Percentiles rank a stretch among this genome's conserved stretches.
phyloP scores from a whole-genome alignment of 2,888 invertebrate species.

The Marasmarcha lunaedactyla region DNA sequence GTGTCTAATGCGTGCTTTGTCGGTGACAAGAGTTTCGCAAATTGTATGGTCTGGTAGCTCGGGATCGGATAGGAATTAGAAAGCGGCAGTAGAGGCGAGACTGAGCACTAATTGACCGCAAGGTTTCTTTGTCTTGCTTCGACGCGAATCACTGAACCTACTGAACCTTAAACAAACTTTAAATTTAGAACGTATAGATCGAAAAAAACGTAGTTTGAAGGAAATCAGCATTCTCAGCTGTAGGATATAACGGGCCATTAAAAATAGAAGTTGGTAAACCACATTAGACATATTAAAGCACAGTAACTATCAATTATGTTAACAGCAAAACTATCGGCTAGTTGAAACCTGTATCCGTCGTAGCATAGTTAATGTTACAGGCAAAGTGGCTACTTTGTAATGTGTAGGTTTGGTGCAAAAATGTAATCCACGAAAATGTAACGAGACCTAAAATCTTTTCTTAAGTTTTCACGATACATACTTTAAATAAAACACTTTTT shows the following conservation, averaged over 20 bases:
- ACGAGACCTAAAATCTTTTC: too few relatives aligned
- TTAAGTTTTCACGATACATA: too few relatives aligned
- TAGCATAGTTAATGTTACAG: too few relatives aligned
- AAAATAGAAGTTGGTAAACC: neutral
- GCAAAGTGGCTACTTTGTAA: too few relatives aligned
- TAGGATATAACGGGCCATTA: neutral
- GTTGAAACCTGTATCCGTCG: too few relatives aligned
- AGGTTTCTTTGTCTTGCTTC: conserved; percentile 29
- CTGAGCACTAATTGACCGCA: conserved; percentile 60
- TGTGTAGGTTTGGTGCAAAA: too few relatives aligned
- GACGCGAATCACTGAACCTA: neutral
- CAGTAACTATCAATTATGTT: conserved; percentile 1
- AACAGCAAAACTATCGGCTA: neutral
- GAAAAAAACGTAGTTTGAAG: neutral
- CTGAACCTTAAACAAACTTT: neutral
- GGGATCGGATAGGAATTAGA: conserved; percentile 56
- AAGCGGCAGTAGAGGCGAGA: conserved; percentile 53
- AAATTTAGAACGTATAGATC: too few relatives aligned
- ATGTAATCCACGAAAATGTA: too few relatives aligned
- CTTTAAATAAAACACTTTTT: too few relatives aligned
- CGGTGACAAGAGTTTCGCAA: conserved; percentile 49
- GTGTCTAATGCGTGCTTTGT: conserved; percentile 44
- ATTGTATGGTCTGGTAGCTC: conserved; percentile 60
- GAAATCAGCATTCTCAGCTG: neutral
- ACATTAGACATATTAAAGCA: conserved; percentile 1